A percentile compares a stretch with the other conserved stretches of the same genome.
Conservation (phyloP, 2,888 invertebrate species). For the Eueremaeus valkanovi region DNA sequence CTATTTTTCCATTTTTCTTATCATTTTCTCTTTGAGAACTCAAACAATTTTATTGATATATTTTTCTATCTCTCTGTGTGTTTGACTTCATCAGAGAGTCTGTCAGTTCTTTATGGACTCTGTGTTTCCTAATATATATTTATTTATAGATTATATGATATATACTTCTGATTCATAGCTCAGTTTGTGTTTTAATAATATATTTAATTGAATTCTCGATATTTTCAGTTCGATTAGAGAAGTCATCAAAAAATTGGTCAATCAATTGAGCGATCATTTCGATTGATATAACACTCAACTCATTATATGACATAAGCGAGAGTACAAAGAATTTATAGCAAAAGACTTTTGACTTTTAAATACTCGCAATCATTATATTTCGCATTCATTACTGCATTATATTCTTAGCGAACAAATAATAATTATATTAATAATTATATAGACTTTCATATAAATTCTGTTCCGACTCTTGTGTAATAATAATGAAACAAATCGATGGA, state of each 20-base stretch:
- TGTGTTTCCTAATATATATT: not conserved
- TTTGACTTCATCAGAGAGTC: not conserved
- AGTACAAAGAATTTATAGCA: not conserved
- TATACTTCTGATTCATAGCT: no score
- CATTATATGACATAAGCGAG: no score
- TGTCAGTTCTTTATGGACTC: not conserved
- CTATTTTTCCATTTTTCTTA: not conserved
- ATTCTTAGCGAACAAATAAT: not conserved
- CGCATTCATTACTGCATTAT: not conserved
- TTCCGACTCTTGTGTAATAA: not conserved
- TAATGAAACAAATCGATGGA: constrained; percentile 30
- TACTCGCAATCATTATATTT: not conserved
- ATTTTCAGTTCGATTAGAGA: no score
- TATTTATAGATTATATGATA: not conserved
- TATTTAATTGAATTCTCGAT: no score
- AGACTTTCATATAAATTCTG: not conserved
- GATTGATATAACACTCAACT: not conserved
- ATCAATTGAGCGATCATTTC: no score
- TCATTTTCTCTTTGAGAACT: no score
- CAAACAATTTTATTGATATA: not conserved
- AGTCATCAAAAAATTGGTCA: no score
- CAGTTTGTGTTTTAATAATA: no score
- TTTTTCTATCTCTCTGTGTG: not conserved
- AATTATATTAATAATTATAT: not conserved
- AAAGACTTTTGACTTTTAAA: not conserved